Conservation (phyloP, 2,888 invertebrate species). For the Anorthoa munda region DNA sequence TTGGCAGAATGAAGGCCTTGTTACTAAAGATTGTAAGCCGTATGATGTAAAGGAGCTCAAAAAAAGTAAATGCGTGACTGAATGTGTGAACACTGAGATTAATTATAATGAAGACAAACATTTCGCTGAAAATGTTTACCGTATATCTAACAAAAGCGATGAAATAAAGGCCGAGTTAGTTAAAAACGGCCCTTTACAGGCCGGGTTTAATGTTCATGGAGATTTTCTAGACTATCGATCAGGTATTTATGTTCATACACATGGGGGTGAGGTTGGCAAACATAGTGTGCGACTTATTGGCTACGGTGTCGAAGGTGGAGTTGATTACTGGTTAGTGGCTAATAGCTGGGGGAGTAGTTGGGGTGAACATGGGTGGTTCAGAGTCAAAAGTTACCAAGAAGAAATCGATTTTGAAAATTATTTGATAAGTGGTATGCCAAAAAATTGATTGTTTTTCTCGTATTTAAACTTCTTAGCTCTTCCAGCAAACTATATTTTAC, state of each 20-base stretch:
- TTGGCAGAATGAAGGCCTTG: constrained; percentile 33
- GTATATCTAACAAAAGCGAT: not conserved
- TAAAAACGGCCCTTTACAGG: constrained; percentile 46
- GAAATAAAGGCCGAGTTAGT: constrained; percentile 52
- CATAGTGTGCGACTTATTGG: constrained; percentile 55
- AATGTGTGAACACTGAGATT: not conserved
- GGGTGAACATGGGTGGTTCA: constrained; percentile 49
- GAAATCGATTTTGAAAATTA: not conserved
- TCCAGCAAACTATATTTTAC: no score
- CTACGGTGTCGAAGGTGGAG: constrained; percentile 48
- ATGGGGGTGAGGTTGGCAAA: fast-evolving
- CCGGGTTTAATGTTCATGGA: not conserved
- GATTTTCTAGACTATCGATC: not conserved
- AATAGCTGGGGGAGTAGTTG: constrained; percentile 35
- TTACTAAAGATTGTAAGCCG: constrained; percentile 43
- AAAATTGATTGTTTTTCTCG: no score
- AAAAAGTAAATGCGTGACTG: not conserved
- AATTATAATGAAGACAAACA: constrained; percentile 42
- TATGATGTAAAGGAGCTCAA: constrained; percentile 1
- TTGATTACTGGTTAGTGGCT: constrained; percentile 50
- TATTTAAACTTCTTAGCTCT: no score
- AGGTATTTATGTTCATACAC: constrained; percentile 41
- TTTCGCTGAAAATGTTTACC: constrained; percentile 34
- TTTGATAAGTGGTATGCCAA: constrained; percentile 30
- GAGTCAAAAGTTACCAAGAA: constrained; percentile 14